These are phyloP conservation scores for Pluvianellus socialis DNA, from an alignment of 2,113 vertebrate genomes.

Conservation along the genomic window DNA sequence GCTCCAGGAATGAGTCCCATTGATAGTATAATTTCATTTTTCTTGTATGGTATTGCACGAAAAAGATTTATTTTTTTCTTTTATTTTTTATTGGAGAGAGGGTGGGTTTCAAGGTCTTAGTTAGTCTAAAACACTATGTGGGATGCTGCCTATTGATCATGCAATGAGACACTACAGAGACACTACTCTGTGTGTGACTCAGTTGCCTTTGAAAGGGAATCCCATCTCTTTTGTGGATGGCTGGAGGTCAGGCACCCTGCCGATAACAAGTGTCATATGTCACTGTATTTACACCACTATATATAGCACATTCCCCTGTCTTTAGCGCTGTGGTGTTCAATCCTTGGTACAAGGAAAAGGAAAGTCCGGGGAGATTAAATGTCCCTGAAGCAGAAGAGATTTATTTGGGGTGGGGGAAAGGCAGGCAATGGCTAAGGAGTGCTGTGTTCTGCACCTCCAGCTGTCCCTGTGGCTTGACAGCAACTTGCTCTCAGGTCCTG, in stretches of 20 bases:
- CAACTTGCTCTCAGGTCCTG: background rate
- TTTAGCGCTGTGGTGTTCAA: background rate
- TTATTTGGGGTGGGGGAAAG: background rate
- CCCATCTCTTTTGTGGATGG: background rate
- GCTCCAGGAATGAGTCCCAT: background rate
- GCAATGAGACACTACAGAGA: background rate
- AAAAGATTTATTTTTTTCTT: background rate
- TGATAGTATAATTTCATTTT: background rate
- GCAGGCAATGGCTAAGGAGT: no score
- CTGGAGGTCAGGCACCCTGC: background rate
- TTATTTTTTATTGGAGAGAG: background rate
- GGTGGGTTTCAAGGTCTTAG: background rate
- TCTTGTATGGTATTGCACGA: background rate
- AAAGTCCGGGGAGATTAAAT: background rate
- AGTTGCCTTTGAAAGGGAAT: background rate
- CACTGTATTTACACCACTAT: background rate
- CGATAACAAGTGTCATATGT: background rate
- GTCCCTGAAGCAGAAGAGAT: background rate
- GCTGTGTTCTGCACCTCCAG: background rate
- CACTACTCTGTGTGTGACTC: background rate
- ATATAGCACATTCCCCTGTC: background rate
- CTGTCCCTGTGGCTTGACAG: rapidly evolving
- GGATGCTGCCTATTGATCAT: background rate
- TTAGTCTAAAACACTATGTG: background rate
- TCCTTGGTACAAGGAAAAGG: background rate